Evolutionary conservation across 1,140 invertebrate genomes (phyloP).

Genomic region (Aphelinus certus): DNA sequence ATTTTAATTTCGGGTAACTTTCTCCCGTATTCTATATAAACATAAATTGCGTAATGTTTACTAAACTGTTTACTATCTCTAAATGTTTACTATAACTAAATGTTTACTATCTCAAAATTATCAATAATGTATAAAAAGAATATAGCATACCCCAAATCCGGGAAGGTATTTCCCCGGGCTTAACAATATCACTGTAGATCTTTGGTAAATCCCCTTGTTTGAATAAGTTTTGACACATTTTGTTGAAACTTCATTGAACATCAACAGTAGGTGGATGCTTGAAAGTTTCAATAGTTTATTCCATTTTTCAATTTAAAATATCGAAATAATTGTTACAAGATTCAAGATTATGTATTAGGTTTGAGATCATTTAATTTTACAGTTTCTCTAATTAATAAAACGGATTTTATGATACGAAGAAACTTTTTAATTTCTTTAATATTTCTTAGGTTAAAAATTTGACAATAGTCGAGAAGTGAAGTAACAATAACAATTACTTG

Average conservation of each 20-base stretch:
- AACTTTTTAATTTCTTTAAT: slow-evolving; percentile 13
- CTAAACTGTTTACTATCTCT: neutral
- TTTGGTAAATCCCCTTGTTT: slow-evolving; percentile 41
- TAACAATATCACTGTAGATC: slow-evolving; percentile 32
- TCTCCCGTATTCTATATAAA: neutral
- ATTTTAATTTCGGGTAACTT: neutral
- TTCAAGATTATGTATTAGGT: too few species aligned
- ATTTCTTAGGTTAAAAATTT: slow-evolving; percentile 17
- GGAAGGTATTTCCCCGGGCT: slow-evolving; percentile 3
- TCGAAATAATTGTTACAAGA: too few species aligned
- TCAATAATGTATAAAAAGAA: too few species aligned
- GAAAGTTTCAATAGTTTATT: too few species aligned
- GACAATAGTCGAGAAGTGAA: slow-evolving; percentile 21
- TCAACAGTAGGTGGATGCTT: too few species aligned
- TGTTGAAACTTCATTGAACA: neutral
- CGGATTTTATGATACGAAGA: neutral
- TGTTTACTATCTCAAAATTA: too few species aligned
- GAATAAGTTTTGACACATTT: slow-evolving; percentile 45
- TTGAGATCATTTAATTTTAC: neutral
- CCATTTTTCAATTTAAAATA: slow-evolving; percentile 7
- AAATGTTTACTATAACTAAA: neutral
- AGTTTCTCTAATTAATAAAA: slow-evolving; percentile 5
- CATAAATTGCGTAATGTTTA: too few species aligned
- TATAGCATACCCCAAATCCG: slow-evolving; percentile 21
- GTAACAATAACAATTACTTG: slow-evolving; percentile 27